Percentiles rank a stretch among this genome's conserved stretches.
Evolutionary conservation across 2,113 vertebrate species (phyloP).

Genomic region (Sphyrna mokarran): DNA sequence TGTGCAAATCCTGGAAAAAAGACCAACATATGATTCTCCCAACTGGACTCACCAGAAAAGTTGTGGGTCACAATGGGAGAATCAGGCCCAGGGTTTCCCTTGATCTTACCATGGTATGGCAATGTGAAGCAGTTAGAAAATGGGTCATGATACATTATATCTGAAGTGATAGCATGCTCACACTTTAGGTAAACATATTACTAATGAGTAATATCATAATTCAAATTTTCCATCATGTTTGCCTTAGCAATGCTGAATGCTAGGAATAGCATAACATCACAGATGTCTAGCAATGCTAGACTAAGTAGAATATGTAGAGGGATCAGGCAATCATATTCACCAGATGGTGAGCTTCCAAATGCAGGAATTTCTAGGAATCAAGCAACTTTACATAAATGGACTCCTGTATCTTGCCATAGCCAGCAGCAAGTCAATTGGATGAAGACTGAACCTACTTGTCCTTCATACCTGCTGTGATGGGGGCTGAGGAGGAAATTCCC

Average conservation of each 20-base stretch:
- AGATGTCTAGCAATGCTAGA: constrained; percentile 1
- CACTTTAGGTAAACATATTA: neutral
- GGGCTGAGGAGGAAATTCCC: neutral
- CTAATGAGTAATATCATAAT: neutral
- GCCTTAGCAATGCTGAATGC: neutral
- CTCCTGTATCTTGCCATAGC: neutral
- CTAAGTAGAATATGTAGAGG: neutral
- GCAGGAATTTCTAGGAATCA: neutral
- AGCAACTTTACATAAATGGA: neutral
- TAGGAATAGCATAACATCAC: constrained; percentile 26
- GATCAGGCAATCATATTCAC: neutral
- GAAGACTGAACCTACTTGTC: neutral
- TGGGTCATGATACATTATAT: neutral
- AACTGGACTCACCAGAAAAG: too few species aligned
- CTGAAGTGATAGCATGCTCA: neutral
- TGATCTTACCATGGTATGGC: neutral
- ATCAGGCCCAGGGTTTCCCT: neutral
- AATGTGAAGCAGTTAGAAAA: neutral
- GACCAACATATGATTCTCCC: too few species aligned
- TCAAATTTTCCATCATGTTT: constrained; percentile 23
- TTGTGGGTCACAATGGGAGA: too few species aligned
- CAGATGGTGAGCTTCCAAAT: neutral
- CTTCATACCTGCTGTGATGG: neutral
- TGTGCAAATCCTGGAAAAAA: too few species aligned
- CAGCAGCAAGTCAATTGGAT: neutral